Base-by-base conservation (phyloP, 2,888 invertebrate species). In the Automeris io region DNA sequence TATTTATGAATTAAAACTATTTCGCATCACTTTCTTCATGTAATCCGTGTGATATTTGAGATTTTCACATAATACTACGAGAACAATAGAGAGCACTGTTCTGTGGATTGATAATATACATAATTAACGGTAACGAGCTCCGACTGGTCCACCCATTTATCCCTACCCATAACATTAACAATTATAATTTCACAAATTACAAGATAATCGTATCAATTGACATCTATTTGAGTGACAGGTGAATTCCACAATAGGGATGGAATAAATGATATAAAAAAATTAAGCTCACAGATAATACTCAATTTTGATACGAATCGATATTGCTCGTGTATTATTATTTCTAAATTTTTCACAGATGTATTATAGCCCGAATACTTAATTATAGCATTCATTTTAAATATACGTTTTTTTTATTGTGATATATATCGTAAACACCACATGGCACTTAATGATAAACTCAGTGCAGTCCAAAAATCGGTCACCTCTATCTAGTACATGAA, bases 71-170 rank as follows among this genome's bases (percentile, higher is more conserved):
- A 72, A 70, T 64, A 63, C 69, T 44, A 33, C 41, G 46, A 51
- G 54, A 77, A 83, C 83, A 85, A 83, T 82, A 57, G 72, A 51
- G 47, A 54, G 55, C 53, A 55, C 60, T 53, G 60, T 71, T 29
- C 16, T 16, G 16, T 29, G 2, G 29, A 29, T 69, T 74, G 70
- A 63, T 75, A 70, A 77, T 74, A 70, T 76, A 72, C 73, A 70
- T 76, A 74, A 67, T 70, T 70, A 76, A 74, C 70, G 64, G 60
- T 54, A 47, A 49, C 49, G 56, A 57, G 11, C 7, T 16, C 13
- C 7, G 7, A 18, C 29, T 9, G 11, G 54, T 43, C 59, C 58
- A 51, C 47, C 57, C 55, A 58, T 55, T 57, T 55, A 68, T 63
- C 62, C 64, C 67, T 68, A 54, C 72, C 63, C 57, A 61, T 54